Percentiles rank a stretch among this genome's conserved stretches.
These are phyloP conservation scores for Anagyrus pseudococci DNA, from an alignment of 2,888 invertebrate species.

Conservation along the genomic window DNA sequence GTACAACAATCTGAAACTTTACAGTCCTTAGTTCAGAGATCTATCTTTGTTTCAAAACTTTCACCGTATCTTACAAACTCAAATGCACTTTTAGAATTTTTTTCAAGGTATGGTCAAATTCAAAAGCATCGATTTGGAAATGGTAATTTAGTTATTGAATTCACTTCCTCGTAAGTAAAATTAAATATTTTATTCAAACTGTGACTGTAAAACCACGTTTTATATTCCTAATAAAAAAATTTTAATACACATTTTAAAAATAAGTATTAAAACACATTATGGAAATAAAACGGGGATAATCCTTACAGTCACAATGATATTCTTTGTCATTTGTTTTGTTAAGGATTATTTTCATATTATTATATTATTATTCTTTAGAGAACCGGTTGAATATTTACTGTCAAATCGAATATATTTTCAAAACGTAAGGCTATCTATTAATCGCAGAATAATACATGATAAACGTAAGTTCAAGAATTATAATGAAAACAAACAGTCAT, in stretches of 20 bases:
- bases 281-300: too few species aligned
- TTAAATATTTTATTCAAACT: neutral
- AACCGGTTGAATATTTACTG: slow-evolving; percentile 46
- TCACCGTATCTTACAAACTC: slow-evolving; percentile 6
- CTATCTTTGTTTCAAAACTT: slow-evolving; percentile 48
- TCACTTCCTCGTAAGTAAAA: slow-evolving; percentile 46
- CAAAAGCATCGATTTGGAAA: slow-evolving; percentile 36
- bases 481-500: too few species aligned
- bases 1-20: slow-evolving; percentile 33
- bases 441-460: slow-evolving; percentile 32
- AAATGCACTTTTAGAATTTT: slow-evolving; percentile 38
- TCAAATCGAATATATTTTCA: slow-evolving; percentile 43
- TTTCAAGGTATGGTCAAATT: slow-evolving; percentile 49
- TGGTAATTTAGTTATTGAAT: slow-evolving; percentile 47
- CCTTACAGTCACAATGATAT: too few species aligned
- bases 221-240: too few species aligned
- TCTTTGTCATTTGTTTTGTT: neutral
- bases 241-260: too few species aligned
- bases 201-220: neutral
- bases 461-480: too few species aligned
- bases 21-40: slow-evolving; percentile 41
- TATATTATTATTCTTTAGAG: slow-evolving; percentile 43
- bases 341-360: neutral
- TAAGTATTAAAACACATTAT: neutral
- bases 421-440: slow-evolving; percentile 44